Evolutionary conservation across 2,888 invertebrate genomes (phyloP).

Genomic region (Drosophila recens): DNA sequence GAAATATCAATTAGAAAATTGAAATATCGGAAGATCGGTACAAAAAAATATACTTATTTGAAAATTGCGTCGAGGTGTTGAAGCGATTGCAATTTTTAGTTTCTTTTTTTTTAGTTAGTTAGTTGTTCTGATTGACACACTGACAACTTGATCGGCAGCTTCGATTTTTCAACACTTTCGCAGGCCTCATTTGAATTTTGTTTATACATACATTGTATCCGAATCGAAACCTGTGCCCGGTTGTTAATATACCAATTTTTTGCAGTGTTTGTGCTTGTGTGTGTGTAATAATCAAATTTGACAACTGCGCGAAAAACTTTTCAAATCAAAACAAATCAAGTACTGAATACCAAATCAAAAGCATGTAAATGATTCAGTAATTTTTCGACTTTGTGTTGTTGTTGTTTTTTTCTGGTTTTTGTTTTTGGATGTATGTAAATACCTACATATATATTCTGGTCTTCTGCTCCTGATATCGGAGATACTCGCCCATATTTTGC

Average conservation of each 20-base stretch:
- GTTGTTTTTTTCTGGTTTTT: slow-evolving; percentile 20
- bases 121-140: slow-evolving; percentile 49
- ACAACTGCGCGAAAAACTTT: slow-evolving; percentile 78
- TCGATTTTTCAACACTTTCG: slow-evolving; percentile 47
- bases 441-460: not conserved
- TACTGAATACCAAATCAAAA: slow-evolving; percentile 31
- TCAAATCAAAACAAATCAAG: slow-evolving; percentile 59
- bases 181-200: slow-evolving; percentile 24
- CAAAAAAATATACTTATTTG: slow-evolving; percentile 6
- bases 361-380: slow-evolving; percentile 52
- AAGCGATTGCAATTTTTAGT: slow-evolving; percentile 47
- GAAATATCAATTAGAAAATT: slow-evolving; percentile 16
- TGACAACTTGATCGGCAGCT: slow-evolving; percentile 57
- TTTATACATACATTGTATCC: slow-evolving; percentile 16
- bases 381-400: slow-evolving; percentile 18
- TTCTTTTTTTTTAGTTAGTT: slow-evolving; percentile 2
- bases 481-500: not conserved
- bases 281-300: slow-evolving; percentile 73
- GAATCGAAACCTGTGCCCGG: not conserved
- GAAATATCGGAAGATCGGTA: slow-evolving; percentile 20
- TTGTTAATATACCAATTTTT: slow-evolving; percentile 33
- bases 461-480: slow-evolving; percentile 4
- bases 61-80: slow-evolving; percentile 60
- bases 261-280: slow-evolving; percentile 38
- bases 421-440: not conserved